Base-by-base conservation (phyloP, 2,797 vertebrate genomes). In the Hylomyscus alleni region DNA sequence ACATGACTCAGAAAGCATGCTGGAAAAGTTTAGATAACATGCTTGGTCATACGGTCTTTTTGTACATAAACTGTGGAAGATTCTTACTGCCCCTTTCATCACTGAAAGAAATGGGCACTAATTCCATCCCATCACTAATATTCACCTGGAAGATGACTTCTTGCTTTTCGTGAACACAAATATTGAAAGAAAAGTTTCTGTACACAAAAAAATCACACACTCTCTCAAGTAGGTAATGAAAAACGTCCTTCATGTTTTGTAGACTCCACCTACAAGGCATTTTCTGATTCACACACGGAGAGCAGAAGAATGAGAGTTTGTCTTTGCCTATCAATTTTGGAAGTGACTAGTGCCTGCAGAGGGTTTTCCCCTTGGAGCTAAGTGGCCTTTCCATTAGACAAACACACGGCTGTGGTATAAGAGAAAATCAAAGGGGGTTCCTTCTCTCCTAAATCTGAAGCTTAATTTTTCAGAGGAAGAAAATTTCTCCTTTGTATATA, bases 181-280 rank as follows among this genome's bases (percentile, higher is more conserved):
- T 98, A 98, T 99, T 99, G 97, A 99, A 99, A 97, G 99, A 99
- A 98, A 99, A 99, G 96, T 99, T 98, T 99, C 99, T 75, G 99
- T 97, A 98, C 99, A 99, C 93, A 99, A 98, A 97, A 99, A 99
- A 95, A 80, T 98, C 98, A 97, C 99, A 99, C 84, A 99, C 97
- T 0, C 99, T 99, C 93, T 99, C 98, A 93, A 98, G 96, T 96
- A 99, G 98, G 97, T 99, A 99, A 34, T 97, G 97, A 76, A 97
- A 98, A 90, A 99, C 99, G 0, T 99, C 99, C 6, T 97, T 97
- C 29, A 99, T 98, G 97, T 98, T 98, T 90, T 98, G 98, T 47
- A 99, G 98, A 90, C 98, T 98, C 78, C 97, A 99, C 22, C 99
- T 99, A 12, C 99, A 99, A 0, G 99, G 99, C 1, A 99, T 98